These are phyloP conservation scores for Littorina saxatilis DNA, from an alignment of 1,140 invertebrate species.

Conservation along the genomic window DNA sequence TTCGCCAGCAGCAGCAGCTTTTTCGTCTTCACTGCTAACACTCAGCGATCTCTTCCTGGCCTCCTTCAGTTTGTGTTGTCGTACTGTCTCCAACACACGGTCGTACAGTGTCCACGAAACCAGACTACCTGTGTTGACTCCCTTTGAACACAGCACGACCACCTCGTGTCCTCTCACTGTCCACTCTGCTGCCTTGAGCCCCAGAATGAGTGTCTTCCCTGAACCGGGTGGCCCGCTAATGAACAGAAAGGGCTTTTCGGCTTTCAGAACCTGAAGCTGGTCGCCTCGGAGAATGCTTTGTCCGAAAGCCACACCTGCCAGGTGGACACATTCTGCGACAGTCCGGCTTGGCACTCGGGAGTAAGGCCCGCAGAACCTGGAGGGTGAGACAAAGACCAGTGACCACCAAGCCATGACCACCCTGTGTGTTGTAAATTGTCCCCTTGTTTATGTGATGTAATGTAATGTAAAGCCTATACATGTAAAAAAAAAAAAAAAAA, in stretches of 20 bases:
- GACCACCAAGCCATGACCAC: not conserved
- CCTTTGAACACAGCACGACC: not conserved
- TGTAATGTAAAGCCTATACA: not conserved
- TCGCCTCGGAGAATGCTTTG: constrained; percentile 14
- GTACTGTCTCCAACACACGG: not conserved
- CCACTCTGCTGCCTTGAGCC: constrained; percentile 31
- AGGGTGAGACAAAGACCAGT: not conserved
- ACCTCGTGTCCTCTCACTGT: constrained; percentile 7
- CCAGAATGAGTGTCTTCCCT: constrained; percentile 29
- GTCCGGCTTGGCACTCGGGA: not conserved
- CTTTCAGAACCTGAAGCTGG: constrained; percentile 14
- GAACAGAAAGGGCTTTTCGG: not conserved
- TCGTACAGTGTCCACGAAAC: constrained; percentile 26
- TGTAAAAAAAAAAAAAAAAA: not conserved
- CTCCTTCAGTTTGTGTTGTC: not conserved
- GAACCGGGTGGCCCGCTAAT: constrained; percentile 23
- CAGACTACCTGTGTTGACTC: constrained; percentile 4
- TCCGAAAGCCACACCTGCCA: constrained; percentile 28
- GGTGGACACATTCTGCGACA: constrained; percentile 30
- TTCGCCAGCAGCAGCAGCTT: no score
- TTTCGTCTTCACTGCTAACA: no score
- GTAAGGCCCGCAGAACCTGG: constrained; percentile 26
- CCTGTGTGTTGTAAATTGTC: not conserved
- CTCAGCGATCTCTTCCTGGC: no score
- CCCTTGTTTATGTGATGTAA: no score